Conservation (phyloP, 2,888 invertebrate genomes). For the Rhaphigaster nebulosa region DNA sequence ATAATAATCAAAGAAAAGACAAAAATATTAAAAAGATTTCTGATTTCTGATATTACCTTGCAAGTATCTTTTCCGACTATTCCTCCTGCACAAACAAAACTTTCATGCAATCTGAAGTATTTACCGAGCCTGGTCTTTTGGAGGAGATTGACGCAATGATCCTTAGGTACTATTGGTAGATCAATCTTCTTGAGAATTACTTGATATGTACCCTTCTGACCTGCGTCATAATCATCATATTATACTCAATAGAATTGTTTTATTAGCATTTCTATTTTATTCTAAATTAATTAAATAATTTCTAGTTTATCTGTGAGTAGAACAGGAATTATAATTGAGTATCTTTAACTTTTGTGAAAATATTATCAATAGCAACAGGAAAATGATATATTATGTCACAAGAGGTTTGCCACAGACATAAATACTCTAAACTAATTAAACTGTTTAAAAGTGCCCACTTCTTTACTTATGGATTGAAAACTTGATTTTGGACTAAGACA, state of each 20-base stretch:
- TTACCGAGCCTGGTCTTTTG: slow-evolving; percentile 77
- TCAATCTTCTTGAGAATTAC: slow-evolving; percentile 83
- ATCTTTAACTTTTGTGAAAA: too few species aligned
- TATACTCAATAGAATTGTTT: background rate
- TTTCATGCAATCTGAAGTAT: slow-evolving; percentile 76
- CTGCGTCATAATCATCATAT: slow-evolving; percentile 67
- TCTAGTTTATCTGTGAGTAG: too few species aligned
- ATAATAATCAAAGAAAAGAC: too few species aligned
- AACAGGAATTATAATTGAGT: too few species aligned
- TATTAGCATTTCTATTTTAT: background rate
- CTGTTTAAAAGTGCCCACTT: too few species aligned
- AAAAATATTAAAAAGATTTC: background rate
- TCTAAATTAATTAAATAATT: background rate
- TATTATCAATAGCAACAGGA: too few species aligned
- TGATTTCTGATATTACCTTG: slow-evolving; percentile 69
- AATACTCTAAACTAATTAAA: too few species aligned
- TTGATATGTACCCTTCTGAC: slow-evolving; percentile 75
- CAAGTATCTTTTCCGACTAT: slow-evolving; percentile 82
- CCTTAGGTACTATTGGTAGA: slow-evolving; percentile 76
- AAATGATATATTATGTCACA: too few species aligned
- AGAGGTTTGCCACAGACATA: too few species aligned
- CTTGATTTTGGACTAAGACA: too few species aligned
- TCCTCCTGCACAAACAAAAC: slow-evolving; percentile 87
- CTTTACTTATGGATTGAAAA: too few species aligned
- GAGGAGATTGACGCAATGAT: slow-evolving; percentile 75